A percentile compares a stretch with the other conserved stretches of the same genome.
These are phyloP conservation scores for Rhinophrynus dorsalis DNA, from an alignment of 2,797 vertebrate species.

Conservation along the genomic window DNA sequence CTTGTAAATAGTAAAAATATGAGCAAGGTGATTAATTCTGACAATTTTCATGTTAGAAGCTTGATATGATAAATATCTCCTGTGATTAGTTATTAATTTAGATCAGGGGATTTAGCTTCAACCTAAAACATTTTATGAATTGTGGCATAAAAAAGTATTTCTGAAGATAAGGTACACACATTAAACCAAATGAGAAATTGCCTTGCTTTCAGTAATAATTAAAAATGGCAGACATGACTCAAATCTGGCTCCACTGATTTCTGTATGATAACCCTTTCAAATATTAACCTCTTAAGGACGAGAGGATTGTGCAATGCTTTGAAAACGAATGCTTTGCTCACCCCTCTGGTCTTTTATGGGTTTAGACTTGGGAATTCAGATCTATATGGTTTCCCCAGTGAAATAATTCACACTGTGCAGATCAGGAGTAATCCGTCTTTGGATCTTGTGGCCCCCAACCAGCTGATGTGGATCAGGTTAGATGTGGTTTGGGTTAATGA, in stretches of 20 bases:
- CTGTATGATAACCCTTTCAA: constrained; percentile 53
- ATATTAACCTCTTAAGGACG: too few relatives aligned
- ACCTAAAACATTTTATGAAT: constrained; percentile 75
- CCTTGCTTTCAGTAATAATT: constrained; percentile 61
- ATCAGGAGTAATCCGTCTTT: too few relatives aligned
- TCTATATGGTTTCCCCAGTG: too few relatives aligned
- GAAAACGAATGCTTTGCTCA: too few relatives aligned
- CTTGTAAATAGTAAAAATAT: constrained; percentile 70
- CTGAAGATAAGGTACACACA: constrained; percentile 54
- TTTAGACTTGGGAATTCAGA: too few relatives aligned
- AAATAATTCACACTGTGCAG: too few relatives aligned
- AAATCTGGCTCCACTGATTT: constrained; percentile 53
- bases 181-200: constrained; percentile 65
- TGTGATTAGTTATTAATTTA: constrained; percentile 82
- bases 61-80: constrained; percentile 81
- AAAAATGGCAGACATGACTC: constrained; percentile 64
- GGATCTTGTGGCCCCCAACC: too few relatives aligned
- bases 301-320: too few relatives aligned
- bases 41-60: constrained; percentile 76
- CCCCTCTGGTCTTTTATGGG: too few relatives aligned
- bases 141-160: constrained; percentile 66
- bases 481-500: too few relatives aligned
- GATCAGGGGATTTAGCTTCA: constrained; percentile 74
- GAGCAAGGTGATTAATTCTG: constrained; percentile 82
- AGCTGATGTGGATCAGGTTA: too few relatives aligned